Evolutionary conservation across 2,888 invertebrate genomes (phyloP), one percentile per base, ranked within the genome.

Genomic region (Leptinotarsa rubiginosa): DNA sequence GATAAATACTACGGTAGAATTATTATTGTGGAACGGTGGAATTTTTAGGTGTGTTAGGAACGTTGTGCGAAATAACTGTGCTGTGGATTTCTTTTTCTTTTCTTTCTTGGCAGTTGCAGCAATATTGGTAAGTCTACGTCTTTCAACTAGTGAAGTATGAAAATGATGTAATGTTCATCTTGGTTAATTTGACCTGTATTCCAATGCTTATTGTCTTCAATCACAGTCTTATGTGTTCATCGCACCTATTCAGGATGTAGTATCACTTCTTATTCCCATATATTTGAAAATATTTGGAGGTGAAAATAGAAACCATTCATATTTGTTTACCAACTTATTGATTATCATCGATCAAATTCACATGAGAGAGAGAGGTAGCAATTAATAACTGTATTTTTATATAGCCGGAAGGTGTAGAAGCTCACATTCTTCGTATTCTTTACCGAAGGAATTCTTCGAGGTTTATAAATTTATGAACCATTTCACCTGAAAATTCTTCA

Each of bases 41-140:
- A 79, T 79, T 79, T 79, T 79, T 75, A 79, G 79, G 79, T 79
- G 79, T 79, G 79, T 79, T 72, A 54, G 70, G 73, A 75, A 75
- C 67, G 66, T 66, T 74, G 76, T 76, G 77, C 70, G 69, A 77
- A 76, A 76, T 74, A 77, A 75, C 75, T 77, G 76, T 74, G 75
- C 70, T 49, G 72, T 75, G 77, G 72, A 74, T 70, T 77, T 72
- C 70, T 72, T 73, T 70, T 73, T 74, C 66, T 64, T 69, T 69
- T 68, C 50, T 72, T 31, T 69, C 62, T 72, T 41, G 69, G 49
- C 70, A 65, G 66, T 73, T 72, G 62, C 71, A 62, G 69, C 65
- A 22, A 70, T 54, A 72, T 76, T 66, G 78, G 78, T 79, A 72
- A 79, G 76, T 79, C 15, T 41, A 54, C 4, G 22, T 49, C 67